Conservation (phyloP, 2,113 vertebrate species). For the Oreamnos americanus region DNA sequence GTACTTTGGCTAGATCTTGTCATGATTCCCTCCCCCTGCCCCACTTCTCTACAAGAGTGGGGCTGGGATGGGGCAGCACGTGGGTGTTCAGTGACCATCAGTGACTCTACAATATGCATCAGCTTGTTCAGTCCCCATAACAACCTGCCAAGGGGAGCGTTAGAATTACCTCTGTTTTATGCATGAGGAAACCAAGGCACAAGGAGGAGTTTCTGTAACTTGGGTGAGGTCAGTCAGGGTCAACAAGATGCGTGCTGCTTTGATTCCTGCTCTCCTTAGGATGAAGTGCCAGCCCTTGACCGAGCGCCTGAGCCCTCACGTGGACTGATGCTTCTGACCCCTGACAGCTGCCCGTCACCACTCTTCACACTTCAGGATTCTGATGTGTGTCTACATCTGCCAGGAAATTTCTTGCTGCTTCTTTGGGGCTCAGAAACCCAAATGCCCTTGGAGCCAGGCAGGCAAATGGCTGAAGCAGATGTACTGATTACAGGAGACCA, state of each 20-base stretch:
- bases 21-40: not conserved
- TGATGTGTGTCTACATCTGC: not conserved
- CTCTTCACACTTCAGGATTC: not conserved
- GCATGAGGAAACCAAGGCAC: not conserved
- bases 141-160: not conserved
- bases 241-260: not conserved
- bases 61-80: not conserved
- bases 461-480: not conserved
- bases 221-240: not conserved
- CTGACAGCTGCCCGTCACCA: not conserved
- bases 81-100: not conserved
- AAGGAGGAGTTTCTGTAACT: not conserved
- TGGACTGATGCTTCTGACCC: not conserved
- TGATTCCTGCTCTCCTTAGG: not conserved
- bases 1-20: not conserved
- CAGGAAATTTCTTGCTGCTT: not conserved
- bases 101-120: too few species aligned
- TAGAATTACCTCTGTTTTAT: not conserved
- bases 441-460: not conserved
- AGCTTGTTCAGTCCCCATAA: not conserved
- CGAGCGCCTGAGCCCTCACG: not conserved
- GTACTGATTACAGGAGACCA: not conserved
- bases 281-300: not conserved
- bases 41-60: not conserved
- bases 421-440: not conserved